Evolutionary conservation across 64 coral and sea anemone species (phyloP), one percentile per base, ranked within the genome.

Genomic region (Stylophora pistillata): DNA sequence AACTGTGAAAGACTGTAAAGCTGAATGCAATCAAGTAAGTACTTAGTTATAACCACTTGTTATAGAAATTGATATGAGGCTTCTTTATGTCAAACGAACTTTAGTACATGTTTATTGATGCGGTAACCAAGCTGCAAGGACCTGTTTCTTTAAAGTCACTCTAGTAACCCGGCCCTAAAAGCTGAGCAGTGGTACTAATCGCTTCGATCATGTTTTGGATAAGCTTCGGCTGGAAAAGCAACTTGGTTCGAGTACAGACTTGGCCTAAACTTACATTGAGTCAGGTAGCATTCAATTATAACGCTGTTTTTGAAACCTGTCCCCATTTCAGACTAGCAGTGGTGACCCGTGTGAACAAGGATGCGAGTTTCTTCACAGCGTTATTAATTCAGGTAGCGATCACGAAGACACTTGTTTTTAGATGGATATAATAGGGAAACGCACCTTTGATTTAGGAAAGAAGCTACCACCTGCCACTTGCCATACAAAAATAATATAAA

Each of bases 341-440:
- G 79, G 79, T 41, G 62, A 69, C 37, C 80, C 60, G 4, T 84
- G 80, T 37, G 53, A 23, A n/a, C 18, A 84, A 25, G 80, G 80
- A 70, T 84, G 80, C 15, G 32, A 84, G 1, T 84, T 69, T 54
- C 23, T 53, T 53, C 62, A 84, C 23, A 18, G 23, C 61, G 17
- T 69, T 53, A 62, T 69, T 1, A 84, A 54, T 13, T 84, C 80
- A n/a, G 80, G 80, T 84, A 53, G 16, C 21, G 4, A 47, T 47
- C 37, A 47, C 7, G 3, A 53, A 84, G 16, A 28, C 10, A 32
- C 17, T 26, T 58, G 56, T 18, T 14, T 78, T 25, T 64, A 7
- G 16, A 64, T 64, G 3, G 23, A 64, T 23, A 17, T 64, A 64
- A 47, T 47, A 47, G 37, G 7, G 37, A 47, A 7, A 47, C 3